Conservation (phyloP, 2,888 invertebrate genomes). For the Leptothorax acervorum region DNA sequence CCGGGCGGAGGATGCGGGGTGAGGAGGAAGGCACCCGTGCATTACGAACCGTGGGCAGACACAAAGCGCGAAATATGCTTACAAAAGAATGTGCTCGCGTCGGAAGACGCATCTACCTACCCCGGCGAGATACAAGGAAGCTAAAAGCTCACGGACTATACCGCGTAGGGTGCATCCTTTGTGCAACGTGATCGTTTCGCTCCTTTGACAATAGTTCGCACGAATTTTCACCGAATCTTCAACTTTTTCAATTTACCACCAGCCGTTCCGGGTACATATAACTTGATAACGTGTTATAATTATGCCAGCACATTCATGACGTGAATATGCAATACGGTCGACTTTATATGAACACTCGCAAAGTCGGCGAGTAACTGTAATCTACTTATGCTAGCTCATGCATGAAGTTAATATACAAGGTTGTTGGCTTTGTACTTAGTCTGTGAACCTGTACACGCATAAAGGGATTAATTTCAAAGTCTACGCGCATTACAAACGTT, state of each 20-base stretch:
- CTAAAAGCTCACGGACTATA: conserved; percentile 30
- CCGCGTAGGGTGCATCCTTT: conserved; percentile 9
- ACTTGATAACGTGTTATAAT: conserved; percentile 53
- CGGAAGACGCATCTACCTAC: conserved; percentile 39
- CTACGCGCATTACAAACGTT: conserved; percentile 54
- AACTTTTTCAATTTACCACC: conserved; percentile 52
- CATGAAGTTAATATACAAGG: conserved; percentile 57
- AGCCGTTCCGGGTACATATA: conserved; percentile 24
- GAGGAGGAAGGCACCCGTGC: background rate
- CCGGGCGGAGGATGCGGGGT: background rate
- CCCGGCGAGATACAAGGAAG: conserved; percentile 25
- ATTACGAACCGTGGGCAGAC: conserved; percentile 41
- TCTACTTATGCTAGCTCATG: conserved; percentile 56
- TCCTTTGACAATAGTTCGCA: conserved; percentile 13
- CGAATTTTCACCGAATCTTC: conserved; percentile 40
- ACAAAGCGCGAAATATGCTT: conserved; percentile 55
- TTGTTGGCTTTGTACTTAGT: conserved; percentile 57
- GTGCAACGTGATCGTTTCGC: background rate
- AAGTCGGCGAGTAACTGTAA: conserved; percentile 55
- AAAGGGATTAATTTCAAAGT: conserved; percentile 56
- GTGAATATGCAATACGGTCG: conserved; percentile 56
- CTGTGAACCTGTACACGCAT: conserved; percentile 50
- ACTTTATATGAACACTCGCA: conserved; percentile 55
- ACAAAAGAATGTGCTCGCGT: conserved; percentile 53
- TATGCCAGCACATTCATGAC: conserved; percentile 45